A percentile compares a stretch with the other conserved stretches of the same genome.
phyloP scores from a whole-genome alignment of 2,888 invertebrate genomes.

The Neria commutata region DNA sequence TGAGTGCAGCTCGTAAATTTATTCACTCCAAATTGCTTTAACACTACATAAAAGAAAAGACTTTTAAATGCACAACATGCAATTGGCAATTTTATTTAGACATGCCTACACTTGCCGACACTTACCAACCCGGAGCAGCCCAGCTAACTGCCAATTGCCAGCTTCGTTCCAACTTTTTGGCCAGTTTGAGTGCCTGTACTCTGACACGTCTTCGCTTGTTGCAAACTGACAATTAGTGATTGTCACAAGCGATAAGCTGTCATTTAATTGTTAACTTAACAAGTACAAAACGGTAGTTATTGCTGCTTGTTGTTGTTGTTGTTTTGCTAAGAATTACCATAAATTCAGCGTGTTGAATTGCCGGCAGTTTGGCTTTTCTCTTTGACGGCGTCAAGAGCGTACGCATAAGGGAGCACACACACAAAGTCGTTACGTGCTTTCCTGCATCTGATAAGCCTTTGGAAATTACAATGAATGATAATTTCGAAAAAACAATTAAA shows the following conservation, averaged over 20 bases:
- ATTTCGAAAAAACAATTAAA: background rate
- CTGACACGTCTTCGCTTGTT: too few species aligned
- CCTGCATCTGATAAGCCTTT: background rate
- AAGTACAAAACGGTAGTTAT: conserved; percentile 44
- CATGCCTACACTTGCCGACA: too few species aligned
- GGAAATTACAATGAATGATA: background rate
- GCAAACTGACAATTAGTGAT: conserved; percentile 1
- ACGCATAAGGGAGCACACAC: too few species aligned
- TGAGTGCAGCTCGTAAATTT: too few species aligned
- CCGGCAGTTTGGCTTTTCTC: background rate
- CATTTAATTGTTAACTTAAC: conserved; percentile 50
- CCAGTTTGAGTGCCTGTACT: too few species aligned
- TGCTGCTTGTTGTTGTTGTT: conserved; percentile 1
- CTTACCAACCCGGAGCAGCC: too few species aligned
- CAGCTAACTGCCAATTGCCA: too few species aligned
- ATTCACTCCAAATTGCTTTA: too few species aligned
- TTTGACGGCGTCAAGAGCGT: background rate
- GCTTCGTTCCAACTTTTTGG: too few species aligned
- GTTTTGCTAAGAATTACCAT: background rate
- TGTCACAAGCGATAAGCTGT: conserved; percentile 22
- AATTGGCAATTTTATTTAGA: too few species aligned
- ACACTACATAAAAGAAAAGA: too few species aligned
- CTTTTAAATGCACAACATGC: too few species aligned
- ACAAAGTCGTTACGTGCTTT: conserved; percentile 1
- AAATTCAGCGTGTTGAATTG: background rate